Evolutionary conservation across 1,140 invertebrate species (phyloP), one percentile per base, ranked within the genome.

Genomic region (Sesamia nonagrioides): DNA sequence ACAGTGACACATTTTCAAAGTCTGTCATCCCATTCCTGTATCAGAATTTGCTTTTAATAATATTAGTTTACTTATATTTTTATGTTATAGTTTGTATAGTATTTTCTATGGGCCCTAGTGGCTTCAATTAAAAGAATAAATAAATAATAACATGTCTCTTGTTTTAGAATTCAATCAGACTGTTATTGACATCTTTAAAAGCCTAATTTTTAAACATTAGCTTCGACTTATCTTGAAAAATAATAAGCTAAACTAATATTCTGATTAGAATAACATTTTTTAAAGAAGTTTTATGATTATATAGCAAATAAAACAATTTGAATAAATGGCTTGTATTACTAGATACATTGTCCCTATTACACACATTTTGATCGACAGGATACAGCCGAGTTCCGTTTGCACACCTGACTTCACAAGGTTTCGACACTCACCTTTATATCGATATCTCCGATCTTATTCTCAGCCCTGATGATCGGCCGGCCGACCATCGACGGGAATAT

Each of bases 401-500:
- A 61, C 58, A 61, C 35, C 54, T 60, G 21, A 45, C 11, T 48
- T n/a, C 13, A 17, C 27, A 56, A 27, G 50, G 42, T 75, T 68
- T 75, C 33, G 15, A 66, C 81, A 90, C 94, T 95, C 96, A 99
- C 99, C 97, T 99, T 99, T 9, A 99, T 97, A 97, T 99, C 99
- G 82, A 99, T 99, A 94, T 99, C 98, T 81, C 99, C 99, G 86
- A 99, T 98, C 97, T 99, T 99, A 92, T 99, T 98, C 77, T 98
- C 97, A 52, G 99, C 99, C 95, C 99, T 96, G 84, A 99, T 99
- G 83, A 99, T 99, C 8, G 99, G 99, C 90, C 99, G 96, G 76
- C 99, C 99, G 66, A 99, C 99, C 96, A 99, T 97, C 2, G 99
- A 99, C 50, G 99, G 99, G 95, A 99, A 99, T 90, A 99, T 99